A percentile compares a stretch with the other conserved stretches of the same genome.
Evolutionary conservation across 2,113 vertebrate genomes (phyloP).

Genomic region (Carassius auratus): DNA sequence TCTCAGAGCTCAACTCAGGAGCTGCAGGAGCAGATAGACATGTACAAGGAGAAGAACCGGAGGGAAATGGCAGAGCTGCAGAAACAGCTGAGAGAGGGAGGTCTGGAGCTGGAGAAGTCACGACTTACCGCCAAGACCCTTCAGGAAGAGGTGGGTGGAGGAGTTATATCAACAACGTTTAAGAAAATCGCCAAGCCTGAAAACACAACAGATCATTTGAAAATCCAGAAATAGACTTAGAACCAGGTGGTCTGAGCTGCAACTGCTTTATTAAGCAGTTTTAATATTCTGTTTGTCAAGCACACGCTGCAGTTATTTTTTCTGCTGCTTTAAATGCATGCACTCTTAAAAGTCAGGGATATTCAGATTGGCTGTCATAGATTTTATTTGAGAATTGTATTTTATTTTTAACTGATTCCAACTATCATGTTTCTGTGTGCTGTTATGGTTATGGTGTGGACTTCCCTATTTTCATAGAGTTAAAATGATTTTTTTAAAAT

Average conservation of each 20-base stretch:
- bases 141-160: slow-evolving; percentile 85
- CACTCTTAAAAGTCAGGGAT: not conserved
- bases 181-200: not conserved
- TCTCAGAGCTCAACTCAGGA: slow-evolving; percentile 86
- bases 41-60: slow-evolving; percentile 91
- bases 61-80: slow-evolving; percentile 85
- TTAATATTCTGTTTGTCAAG: not conserved
- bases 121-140: slow-evolving; percentile 74
- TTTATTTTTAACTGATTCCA: not conserved
- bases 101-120: slow-evolving; percentile 84
- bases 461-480: not conserved
- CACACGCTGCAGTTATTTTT: not conserved
- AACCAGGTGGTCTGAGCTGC: not conserved
- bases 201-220: not conserved
- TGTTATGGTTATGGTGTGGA: not conserved
- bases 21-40: slow-evolving; percentile 91
- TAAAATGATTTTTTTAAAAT: not conserved
- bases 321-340: not conserved
- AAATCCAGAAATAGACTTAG: not conserved
- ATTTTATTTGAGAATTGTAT: not conserved
- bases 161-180: not conserved
- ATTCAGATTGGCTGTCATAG: not conserved
- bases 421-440: not conserved
- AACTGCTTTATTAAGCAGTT: not conserved
- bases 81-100: slow-evolving; percentile 85